Conservation (phyloP, 2,113 vertebrate genomes). For the Pyrgilauda ruficollis region DNA sequence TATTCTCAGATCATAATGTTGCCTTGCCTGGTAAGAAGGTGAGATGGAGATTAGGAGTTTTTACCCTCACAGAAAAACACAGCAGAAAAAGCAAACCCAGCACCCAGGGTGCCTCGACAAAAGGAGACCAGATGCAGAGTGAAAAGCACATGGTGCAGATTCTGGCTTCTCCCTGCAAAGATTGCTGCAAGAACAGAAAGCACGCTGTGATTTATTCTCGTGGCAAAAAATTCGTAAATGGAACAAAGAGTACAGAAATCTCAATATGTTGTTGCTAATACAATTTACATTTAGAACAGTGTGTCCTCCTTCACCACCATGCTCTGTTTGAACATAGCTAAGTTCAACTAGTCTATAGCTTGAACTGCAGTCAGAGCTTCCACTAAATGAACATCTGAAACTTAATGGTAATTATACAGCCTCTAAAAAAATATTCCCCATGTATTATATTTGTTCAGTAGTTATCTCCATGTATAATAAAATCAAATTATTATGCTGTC, state of each 20-base stretch:
- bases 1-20: neutral
- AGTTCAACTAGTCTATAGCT: slow-evolving; percentile 8
- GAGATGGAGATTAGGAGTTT: neutral
- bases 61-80: neutral
- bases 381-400: slow-evolving; percentile 49
- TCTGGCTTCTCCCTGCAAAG: slow-evolving; percentile 35
- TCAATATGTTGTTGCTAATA: slow-evolving; percentile 59
- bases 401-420: slow-evolving; percentile 8
- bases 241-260: slow-evolving; percentile 63
- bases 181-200: slow-evolving; percentile 43
- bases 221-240: slow-evolving; percentile 24
- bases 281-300: slow-evolving; percentile 62
- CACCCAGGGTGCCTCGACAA: neutral
- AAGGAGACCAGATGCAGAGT: slow-evolving; percentile 40
- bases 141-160: neutral
- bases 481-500: slow-evolving; percentile 48
- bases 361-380: slow-evolving; percentile 24
- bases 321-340: neutral
- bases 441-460: slow-evolving; percentile 18
- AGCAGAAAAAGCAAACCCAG: neutral
- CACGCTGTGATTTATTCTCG: slow-evolving; percentile 52
- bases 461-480: slow-evolving; percentile 25
- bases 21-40: neutral
- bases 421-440: neutral
- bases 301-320: slow-evolving; percentile 16